These are phyloP conservation scores for Latrodectus geometricus DNA, from an alignment of 1,140 invertebrate genomes.

Conservation along the genomic window DNA sequence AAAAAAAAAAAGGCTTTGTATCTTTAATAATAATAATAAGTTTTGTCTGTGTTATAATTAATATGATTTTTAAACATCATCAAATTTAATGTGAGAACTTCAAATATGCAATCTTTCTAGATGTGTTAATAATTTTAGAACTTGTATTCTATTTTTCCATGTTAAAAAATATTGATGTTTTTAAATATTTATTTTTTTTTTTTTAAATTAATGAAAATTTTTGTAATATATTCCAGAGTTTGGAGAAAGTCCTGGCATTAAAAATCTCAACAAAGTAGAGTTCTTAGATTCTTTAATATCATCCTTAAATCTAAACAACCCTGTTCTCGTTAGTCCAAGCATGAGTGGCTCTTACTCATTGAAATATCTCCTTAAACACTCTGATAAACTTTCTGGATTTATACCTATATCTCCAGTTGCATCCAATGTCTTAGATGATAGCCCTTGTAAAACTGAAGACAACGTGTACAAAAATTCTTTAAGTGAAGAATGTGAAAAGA, in stretches of 20 bases:
- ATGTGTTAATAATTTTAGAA: too few species aligned
- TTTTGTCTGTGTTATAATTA: too few species aligned
- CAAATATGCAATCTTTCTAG: too few species aligned
- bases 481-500: slow-evolving; percentile 6
- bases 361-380: slow-evolving; percentile 67
- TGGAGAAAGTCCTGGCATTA: slow-evolving; percentile 10
- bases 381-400: slow-evolving; percentile 66
- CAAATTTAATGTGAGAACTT: too few species aligned
- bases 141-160: too few species aligned
- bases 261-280: slow-evolving; percentile 48
- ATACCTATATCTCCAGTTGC: slow-evolving; percentile 70
- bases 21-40: too few species aligned
- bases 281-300: slow-evolving; percentile 67
- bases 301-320: slow-evolving; percentile 63
- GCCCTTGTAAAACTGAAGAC: background rate
- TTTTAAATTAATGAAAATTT: background rate
- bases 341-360: slow-evolving; percentile 71
- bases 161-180: too few species aligned
- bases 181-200: too few species aligned
- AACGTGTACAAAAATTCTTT: slow-evolving; percentile 3
- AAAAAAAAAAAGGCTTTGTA: too few species aligned
- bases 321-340: slow-evolving; percentile 70
- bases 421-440: slow-evolving; percentile 62
- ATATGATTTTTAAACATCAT: too few species aligned
- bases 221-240: slow-evolving; percentile 15